Conservation (phyloP, 2,113 vertebrate species). For the Sapajus apella region DNA sequence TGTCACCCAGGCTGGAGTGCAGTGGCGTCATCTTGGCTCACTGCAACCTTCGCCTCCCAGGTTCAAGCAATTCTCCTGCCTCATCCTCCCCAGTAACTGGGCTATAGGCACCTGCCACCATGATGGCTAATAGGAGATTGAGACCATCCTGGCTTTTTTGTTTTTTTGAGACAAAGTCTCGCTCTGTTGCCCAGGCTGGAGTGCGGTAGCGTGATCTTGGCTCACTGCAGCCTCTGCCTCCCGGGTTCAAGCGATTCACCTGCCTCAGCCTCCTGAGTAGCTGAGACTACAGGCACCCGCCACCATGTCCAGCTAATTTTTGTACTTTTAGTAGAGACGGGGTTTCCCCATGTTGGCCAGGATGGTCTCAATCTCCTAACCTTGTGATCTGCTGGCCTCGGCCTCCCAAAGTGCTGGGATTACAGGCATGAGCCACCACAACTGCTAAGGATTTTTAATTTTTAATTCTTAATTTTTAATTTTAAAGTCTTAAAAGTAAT, state of each 20-base stretch:
- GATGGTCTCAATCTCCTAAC: too few species aligned
- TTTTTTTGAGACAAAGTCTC: too few species aligned
- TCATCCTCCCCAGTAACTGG: background rate
- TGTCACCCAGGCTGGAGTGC: background rate
- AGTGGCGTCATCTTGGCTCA: background rate
- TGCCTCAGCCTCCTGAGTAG: background rate
- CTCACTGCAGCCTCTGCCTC: background rate
- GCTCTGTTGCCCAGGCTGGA: background rate
- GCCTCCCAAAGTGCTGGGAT: background rate
- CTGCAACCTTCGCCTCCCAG: background rate
- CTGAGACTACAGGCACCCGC: background rate
- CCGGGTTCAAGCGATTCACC: background rate
- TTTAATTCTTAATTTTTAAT: background rate
- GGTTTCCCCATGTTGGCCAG: too few species aligned
- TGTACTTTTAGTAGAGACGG: background rate
- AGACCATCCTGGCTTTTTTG: too few species aligned
- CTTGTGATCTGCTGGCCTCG: rapidly evolving
- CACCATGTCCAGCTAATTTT: background rate
- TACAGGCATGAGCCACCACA: background rate
- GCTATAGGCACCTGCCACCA: background rate
- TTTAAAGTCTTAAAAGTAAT: background rate
- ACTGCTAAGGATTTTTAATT: background rate
- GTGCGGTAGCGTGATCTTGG: background rate
- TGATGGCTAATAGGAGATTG: too few species aligned
- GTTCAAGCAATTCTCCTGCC: background rate